phyloP scores from a whole-genome alignment of 2,888 invertebrate species.

The Omphaloscelis lunosa region DNA sequence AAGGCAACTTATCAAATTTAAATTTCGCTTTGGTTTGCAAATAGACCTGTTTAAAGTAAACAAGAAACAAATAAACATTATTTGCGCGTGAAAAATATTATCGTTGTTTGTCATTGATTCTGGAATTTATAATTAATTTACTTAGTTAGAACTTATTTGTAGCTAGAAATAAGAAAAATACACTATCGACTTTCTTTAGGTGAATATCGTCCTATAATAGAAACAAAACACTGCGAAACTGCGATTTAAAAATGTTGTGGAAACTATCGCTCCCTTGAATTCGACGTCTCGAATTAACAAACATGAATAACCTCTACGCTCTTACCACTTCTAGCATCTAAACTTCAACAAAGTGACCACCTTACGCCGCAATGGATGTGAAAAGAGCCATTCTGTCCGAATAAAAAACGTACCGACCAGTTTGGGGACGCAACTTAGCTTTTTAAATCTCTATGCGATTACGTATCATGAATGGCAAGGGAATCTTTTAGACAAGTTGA shows the following conservation, averaged over 20 bases:
- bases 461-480: slow-evolving; percentile 63
- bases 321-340: slow-evolving; percentile 68
- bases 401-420: slow-evolving; percentile 77
- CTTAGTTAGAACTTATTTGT: too few relatives aligned
- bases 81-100: too few relatives aligned
- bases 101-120: too few relatives aligned
- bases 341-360: slow-evolving; percentile 84
- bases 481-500: slow-evolving; percentile 51
- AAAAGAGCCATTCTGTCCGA: slow-evolving; percentile 79
- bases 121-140: too few relatives aligned
- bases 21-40: too few relatives aligned
- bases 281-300: background rate
- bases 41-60: too few relatives aligned
- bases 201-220: background rate
- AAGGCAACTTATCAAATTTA: too few relatives aligned
- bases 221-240: slow-evolving; percentile 8
- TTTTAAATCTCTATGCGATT: slow-evolving; percentile 70
- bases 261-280: background rate
- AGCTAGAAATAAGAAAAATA: background rate
- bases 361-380: slow-evolving; percentile 78
- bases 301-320: background rate
- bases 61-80: too few relatives aligned
- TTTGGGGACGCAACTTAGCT: slow-evolving; percentile 77
- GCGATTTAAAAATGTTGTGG: background rate
- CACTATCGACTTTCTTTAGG: background rate